Evolutionary conservation across 2,797 vertebrate species (phyloP).

Genomic region (Peromyscus aztecus): DNA sequence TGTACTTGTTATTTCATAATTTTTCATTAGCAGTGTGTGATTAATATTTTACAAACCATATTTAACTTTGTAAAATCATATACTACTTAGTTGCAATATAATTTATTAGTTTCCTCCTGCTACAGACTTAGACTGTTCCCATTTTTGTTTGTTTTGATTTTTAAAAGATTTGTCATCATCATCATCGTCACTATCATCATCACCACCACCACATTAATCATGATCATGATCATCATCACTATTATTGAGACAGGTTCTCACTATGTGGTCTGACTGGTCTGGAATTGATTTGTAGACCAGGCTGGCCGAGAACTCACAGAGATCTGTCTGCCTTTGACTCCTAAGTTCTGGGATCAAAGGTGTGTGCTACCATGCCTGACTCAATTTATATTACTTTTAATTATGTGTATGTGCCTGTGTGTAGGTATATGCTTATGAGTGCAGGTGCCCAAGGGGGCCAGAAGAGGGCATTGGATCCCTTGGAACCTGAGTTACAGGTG

Average conservation of each 20-base stretch:
- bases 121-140: slow-evolving; percentile 14
- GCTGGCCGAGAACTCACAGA: neutral
- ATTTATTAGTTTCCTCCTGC: slow-evolving; percentile 26
- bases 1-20: slow-evolving; percentile 14
- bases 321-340: neutral
- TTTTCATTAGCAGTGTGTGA: neutral
- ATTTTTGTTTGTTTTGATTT: neutral
- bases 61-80: neutral
- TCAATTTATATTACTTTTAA: neutral
- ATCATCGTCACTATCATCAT: neutral
- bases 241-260: neutral
- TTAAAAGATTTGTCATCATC: neutral
- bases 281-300: neutral
- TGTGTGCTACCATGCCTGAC: neutral
- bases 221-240: neutral
- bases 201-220: no score
- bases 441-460: neutral
- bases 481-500: neutral
- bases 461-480: neutral
- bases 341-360: neutral
- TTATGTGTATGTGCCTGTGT: neutral
- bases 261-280: neutral
- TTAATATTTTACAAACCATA: neutral
- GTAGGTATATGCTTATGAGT: neutral
- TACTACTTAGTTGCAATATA: neutral